phyloP scores from a whole-genome alignment of 2,888 invertebrate genomes.

The Caenorhabditis uteleia region DNA sequence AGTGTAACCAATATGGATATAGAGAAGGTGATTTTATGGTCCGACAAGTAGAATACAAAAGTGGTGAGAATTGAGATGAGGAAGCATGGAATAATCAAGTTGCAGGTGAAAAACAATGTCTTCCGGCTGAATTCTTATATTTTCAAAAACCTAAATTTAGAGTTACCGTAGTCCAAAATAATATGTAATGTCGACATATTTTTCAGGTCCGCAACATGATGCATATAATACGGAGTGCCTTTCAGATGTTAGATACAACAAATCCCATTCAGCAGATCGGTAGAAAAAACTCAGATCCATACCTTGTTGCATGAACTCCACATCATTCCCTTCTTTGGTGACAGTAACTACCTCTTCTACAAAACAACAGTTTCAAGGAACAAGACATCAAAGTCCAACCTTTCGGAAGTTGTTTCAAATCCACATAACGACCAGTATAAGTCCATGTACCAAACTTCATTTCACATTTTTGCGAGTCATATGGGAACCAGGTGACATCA shows the following conservation, averaged over 20 bases:
- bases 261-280: conserved; percentile 69
- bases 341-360: conserved; percentile 47
- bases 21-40: conserved; percentile 70
- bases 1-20: conserved; percentile 69
- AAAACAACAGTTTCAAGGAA: not conserved
- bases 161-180: conserved; percentile 60
- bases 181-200: conserved; percentile 69
- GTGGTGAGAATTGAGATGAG: conserved; percentile 69
- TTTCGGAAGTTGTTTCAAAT: conserved; percentile 57
- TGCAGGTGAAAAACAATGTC: conserved; percentile 68
- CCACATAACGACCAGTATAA: conserved; percentile 66
- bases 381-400: conserved; percentile 6
- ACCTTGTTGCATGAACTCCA: conserved; percentile 65
- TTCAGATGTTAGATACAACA: conserved; percentile 63
- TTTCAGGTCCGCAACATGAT: conserved; percentile 69
- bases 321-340: conserved; percentile 53
- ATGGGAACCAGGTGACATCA: conserved; percentile 69
- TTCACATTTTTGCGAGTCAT: conserved; percentile 65
- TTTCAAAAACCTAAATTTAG: not conserved
- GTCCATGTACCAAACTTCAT: conserved; percentile 70
- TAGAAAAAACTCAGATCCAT: conserved; percentile 70
- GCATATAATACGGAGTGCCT: conserved; percentile 68
- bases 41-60: conserved; percentile 69
- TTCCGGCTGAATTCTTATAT: conserved; percentile 51
- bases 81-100: conserved; percentile 69